Evolutionary conservation across 2,113 vertebrate genomes (phyloP).

Genomic region (Apodemus speciosus): DNA sequence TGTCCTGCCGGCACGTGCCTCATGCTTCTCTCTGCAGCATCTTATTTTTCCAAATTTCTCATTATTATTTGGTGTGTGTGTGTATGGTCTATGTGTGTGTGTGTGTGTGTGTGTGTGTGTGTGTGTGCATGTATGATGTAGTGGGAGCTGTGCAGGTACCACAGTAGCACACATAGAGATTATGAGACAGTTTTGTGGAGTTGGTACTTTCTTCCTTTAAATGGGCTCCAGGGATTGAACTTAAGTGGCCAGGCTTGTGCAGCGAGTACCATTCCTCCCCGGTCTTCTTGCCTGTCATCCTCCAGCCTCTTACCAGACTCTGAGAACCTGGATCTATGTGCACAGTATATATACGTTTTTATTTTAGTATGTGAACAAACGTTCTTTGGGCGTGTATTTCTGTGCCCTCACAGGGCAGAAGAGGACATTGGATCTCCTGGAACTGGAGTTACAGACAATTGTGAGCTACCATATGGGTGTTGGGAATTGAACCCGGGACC

Average conservation of each 20-base stretch:
- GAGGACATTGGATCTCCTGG: background rate
- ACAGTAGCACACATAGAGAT: background rate
- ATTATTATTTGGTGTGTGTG: background rate
- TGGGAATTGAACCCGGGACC: background rate
- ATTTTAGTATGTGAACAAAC: background rate
- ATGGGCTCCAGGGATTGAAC: background rate
- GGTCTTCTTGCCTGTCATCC: background rate
- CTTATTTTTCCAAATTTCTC: background rate
- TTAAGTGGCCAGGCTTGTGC: background rate
- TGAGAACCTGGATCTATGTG: background rate
- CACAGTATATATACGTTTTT: background rate
- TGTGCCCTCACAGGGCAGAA: background rate
- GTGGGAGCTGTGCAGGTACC: background rate
- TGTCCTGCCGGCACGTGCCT: accelerated
- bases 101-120: background rate
- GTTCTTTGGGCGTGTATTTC: background rate
- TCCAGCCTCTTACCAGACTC: background rate
- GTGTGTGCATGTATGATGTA: background rate
- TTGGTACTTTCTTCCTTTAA: background rate
- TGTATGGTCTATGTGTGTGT: background rate
- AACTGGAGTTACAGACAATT: background rate
- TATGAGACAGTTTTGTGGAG: background rate
- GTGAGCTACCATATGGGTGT: background rate
- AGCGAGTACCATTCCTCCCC: background rate
- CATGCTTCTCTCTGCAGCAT: background rate